These are phyloP conservation scores for Sakesphorus luctuosus DNA, from an alignment of 2,113 vertebrate species.

Conservation along the genomic window DNA sequence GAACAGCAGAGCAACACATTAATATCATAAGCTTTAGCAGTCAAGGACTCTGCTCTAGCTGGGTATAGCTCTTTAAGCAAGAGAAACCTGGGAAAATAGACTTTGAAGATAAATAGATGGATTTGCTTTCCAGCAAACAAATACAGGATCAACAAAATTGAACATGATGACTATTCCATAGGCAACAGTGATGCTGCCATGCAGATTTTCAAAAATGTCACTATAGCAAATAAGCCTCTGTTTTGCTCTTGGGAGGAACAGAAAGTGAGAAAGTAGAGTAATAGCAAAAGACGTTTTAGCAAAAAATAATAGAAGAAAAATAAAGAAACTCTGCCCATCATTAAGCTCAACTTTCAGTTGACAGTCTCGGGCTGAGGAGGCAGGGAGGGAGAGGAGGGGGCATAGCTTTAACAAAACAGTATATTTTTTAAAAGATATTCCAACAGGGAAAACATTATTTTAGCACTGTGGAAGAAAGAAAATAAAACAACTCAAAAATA, in stretches of 20 bases:
- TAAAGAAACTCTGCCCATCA: not conserved
- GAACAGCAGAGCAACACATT: slow-evolving; percentile 62
- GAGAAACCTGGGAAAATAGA: not conserved
- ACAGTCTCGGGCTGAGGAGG: not conserved
- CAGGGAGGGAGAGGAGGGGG: not conserved
- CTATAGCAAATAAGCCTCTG: slow-evolving; percentile 57
- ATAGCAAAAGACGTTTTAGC: not conserved
- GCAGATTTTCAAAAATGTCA: slow-evolving; percentile 64
- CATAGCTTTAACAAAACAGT: not conserved
- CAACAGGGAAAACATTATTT: not conserved
- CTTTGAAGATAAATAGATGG: slow-evolving; percentile 68
- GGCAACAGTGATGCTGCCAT: slow-evolving; percentile 59
- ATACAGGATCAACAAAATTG: slow-evolving; percentile 61
- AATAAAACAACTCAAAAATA: not conserved
- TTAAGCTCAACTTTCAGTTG: not conserved
- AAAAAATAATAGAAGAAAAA: not conserved
- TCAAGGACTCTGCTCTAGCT: slow-evolving; percentile 38
- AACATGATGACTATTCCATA: slow-evolving; percentile 67
- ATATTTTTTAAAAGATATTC: accelerated
- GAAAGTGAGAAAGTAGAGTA: slow-evolving; percentile 9
- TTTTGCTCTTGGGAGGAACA: slow-evolving; percentile 34
- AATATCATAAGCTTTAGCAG: slow-evolving; percentile 57
- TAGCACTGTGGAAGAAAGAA: not conserved
- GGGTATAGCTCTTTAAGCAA: slow-evolving; percentile 25
- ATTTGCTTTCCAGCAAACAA: slow-evolving; percentile 68